Evolutionary conservation across 1,140 invertebrate genomes (phyloP).

Genomic region (Paramacrobiotus metropolitanus): DNA sequence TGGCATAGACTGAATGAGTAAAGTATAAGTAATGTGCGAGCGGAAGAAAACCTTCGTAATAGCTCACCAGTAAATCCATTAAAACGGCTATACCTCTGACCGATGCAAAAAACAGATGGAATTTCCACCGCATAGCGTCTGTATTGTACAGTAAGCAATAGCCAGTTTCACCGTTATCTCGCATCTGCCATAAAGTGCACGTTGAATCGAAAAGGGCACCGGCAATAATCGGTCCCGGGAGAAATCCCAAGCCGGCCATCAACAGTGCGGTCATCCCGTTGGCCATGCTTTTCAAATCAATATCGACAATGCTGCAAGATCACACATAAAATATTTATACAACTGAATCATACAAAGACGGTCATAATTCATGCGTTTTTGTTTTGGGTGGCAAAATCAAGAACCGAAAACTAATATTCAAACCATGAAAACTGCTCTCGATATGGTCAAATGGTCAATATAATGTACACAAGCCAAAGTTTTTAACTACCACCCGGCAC

Average conservation of each 20-base stretch:
- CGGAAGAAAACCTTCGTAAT: no score
- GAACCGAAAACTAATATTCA: no score
- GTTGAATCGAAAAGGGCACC: conserved; percentile 49
- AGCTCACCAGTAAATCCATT: not conserved
- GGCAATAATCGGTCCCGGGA: not conserved
- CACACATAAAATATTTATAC: not conserved
- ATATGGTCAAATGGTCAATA: no score
- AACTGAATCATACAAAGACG: not conserved
- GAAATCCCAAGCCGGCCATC: not conserved
- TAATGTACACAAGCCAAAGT: no score
- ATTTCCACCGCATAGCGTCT: conserved; percentile 36
- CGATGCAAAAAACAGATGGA: not conserved
- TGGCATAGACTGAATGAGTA: no score
- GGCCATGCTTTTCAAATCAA: not conserved
- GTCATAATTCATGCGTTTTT: no score
- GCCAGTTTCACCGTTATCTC: conserved; percentile 40
- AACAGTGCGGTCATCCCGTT: not conserved
- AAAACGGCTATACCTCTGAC: not conserved
- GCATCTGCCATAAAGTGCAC: conserved; percentile 52
- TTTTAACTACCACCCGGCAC: no score
- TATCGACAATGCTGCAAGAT: not conserved
- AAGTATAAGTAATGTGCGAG: no score
- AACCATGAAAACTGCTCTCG: no score
- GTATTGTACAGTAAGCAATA: conserved; percentile 64
- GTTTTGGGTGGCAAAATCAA: no score